Base-by-base conservation (phyloP, 2,113 vertebrate genomes). In the Patagioenas fasciata region DNA sequence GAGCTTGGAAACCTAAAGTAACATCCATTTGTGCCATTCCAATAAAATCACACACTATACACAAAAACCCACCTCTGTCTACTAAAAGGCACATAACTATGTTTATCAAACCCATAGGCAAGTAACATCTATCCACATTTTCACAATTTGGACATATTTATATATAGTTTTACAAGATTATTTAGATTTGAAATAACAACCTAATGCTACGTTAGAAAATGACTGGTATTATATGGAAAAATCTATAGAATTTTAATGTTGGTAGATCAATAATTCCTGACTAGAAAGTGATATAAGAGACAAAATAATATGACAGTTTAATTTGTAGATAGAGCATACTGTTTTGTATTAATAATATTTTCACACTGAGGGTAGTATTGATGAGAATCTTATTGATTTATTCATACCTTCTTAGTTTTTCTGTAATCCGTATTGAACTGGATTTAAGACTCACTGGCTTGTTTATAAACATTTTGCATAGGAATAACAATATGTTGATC, bases 321-420 rank as follows among this genome's bases (percentile, higher is more conserved):
- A 80, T 95, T 58, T 88, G 48, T 14, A 91, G 75, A 86, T 25
- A 84, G 90, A 86, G 21, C 60, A 36, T 65, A 31, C 34, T 40
- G 21, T 6, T 94, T 89, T 85, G 26, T 78, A 53, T 86, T 96
- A 80, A 81, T 64, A 78, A 83, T 78, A 48, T 60, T 92, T 89
- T 83, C 69, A 57, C 24, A 85, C 47, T 31, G 44, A 67, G 13
- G 34, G 42, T 54, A 16, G 56, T 67, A 79, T 88, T 94, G 88
- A 95, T 86, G 80, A 95, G 82, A 96, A 91, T 60, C 13, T 29
- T 48, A 95, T 86, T 53, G 90, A 95, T 91, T 84, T 85, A 69
- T 80, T 86, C 75, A 92, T 88, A 72, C 58, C 40, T 74, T 34
- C 47, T 79, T 79, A 61, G 82, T 50, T 88, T 89, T 91, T 57